phyloP scores from a whole-genome alignment of 2,888 invertebrate species.

The Phyllotreta cruciferae region DNA sequence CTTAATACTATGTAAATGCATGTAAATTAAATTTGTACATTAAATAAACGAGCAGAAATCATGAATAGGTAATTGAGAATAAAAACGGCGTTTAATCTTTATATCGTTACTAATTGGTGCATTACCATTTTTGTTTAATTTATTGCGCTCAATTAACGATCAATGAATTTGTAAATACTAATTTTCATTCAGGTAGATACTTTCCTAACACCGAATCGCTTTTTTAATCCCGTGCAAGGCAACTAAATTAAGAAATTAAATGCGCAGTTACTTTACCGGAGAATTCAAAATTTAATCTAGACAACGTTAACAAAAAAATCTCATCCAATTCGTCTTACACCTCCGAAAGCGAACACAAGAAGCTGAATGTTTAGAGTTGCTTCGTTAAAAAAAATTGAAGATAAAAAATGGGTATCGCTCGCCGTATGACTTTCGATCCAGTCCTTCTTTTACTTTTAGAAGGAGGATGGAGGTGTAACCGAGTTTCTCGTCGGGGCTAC shows the following conservation, averaged over 20 bases:
- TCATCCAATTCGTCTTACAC: slow-evolving; percentile 25
- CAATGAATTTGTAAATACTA: too few species aligned
- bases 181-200: too few species aligned
- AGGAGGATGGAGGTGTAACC: slow-evolving; percentile 35
- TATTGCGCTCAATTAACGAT: background rate
- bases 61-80: slow-evolving; percentile 27
- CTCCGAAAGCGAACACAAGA: slow-evolving; percentile 25
- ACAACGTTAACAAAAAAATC: slow-evolving; percentile 7
- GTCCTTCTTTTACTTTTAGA: slow-evolving; percentile 26
- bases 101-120: slow-evolving; percentile 21
- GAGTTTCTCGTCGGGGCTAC: slow-evolving; percentile 34
- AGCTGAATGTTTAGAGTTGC: slow-evolving; percentile 25
- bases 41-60: slow-evolving; percentile 23
- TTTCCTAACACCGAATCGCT: too few species aligned
- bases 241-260: too few species aligned
- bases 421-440: slow-evolving; percentile 34
- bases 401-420: slow-evolving; percentile 26
- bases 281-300: too few species aligned
- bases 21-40: slow-evolving; percentile 25
- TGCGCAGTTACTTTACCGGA: too few species aligned
- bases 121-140: slow-evolving; percentile 14
- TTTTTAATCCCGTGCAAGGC: too few species aligned
- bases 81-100: slow-evolving; percentile 23
- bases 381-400: slow-evolving; percentile 28
- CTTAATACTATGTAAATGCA: slow-evolving; percentile 26